Conservation (phyloP, 2,888 invertebrate genomes). For the Philopedon plagiatum region DNA sequence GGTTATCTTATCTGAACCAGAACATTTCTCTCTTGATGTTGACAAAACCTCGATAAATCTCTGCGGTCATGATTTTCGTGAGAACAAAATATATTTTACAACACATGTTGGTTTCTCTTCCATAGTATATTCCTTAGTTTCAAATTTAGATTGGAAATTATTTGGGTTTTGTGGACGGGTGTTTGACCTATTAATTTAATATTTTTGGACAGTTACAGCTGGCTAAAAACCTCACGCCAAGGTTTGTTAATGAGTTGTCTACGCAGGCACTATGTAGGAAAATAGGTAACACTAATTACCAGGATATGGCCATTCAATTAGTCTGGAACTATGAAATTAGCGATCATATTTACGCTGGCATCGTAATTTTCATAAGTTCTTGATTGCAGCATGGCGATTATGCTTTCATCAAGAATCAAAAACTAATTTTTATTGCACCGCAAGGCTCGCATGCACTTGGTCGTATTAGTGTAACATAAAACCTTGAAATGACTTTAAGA, state of each 20-base stretch:
- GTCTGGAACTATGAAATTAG: background rate
- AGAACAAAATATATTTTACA: background rate
- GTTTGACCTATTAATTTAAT: conserved; percentile 28
- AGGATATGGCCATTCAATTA: background rate
- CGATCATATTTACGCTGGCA: no score
- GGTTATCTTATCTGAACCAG: conserved; percentile 4
- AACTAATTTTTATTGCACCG: no score
- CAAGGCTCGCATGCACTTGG: no score
- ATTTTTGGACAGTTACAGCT: conserved; percentile 24
- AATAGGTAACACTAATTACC: conserved; percentile 28
- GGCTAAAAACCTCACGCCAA: conserved; percentile 23
- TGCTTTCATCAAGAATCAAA: no score
- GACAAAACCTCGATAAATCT: conserved; percentile 3
- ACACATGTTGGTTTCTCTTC: background rate
- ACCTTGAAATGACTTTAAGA: background rate
- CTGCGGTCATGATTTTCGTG: background rate
- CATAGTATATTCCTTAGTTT: background rate
- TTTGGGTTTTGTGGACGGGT: conserved; percentile 12
- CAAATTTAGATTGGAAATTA: conserved; percentile 15
- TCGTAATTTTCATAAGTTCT: no score
- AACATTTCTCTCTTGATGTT: background rate
- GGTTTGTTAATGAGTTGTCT: conserved; percentile 18
- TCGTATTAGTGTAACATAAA: no score
- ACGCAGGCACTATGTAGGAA: background rate
- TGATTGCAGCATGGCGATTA: no score